These are phyloP conservation scores for Ceriagrion tenellum DNA, from an alignment of 2,888 invertebrate species.

Conservation along the genomic window DNA sequence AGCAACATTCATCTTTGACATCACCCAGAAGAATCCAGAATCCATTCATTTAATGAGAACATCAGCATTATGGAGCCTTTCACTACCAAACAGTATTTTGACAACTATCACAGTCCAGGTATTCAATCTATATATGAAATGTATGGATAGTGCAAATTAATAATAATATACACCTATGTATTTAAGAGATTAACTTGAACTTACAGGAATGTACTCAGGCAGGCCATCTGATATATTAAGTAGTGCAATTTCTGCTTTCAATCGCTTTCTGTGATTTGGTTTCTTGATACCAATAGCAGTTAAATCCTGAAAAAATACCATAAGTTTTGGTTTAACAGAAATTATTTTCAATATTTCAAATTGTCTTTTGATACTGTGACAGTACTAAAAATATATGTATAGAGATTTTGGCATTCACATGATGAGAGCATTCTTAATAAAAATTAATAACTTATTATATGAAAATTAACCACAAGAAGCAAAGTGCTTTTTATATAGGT, in stretches of 20 bases:
- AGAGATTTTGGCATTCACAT: background rate
- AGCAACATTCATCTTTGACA: too few species aligned
- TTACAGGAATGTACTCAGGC: conserved; percentile 95
- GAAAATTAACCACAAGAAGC: background rate
- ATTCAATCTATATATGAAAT: too few species aligned
- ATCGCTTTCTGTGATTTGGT: conserved; percentile 96
- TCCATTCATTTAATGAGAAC: too few species aligned
- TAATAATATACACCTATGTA: too few species aligned
- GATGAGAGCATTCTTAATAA: background rate
- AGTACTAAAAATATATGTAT: background rate
- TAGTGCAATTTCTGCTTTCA: conserved; percentile 97
- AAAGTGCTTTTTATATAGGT: background rate
- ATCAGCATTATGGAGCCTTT: too few species aligned
- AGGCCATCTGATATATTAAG: conserved; percentile 96
- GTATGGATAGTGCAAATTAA: too few species aligned
- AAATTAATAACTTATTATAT: background rate
- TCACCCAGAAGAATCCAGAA: too few species aligned
- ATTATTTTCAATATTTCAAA: too few species aligned
- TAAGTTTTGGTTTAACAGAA: too few species aligned
- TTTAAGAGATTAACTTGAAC: conserved; percentile 73
- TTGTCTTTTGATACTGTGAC: background rate
- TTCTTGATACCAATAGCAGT: conserved; percentile 92
- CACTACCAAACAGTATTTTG: too few species aligned
- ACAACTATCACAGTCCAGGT: too few species aligned
- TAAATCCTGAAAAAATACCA: conserved; percentile 79